Base-by-base conservation (phyloP, 1,140 invertebrate species). In the Ceratosolen fusciceps region DNA sequence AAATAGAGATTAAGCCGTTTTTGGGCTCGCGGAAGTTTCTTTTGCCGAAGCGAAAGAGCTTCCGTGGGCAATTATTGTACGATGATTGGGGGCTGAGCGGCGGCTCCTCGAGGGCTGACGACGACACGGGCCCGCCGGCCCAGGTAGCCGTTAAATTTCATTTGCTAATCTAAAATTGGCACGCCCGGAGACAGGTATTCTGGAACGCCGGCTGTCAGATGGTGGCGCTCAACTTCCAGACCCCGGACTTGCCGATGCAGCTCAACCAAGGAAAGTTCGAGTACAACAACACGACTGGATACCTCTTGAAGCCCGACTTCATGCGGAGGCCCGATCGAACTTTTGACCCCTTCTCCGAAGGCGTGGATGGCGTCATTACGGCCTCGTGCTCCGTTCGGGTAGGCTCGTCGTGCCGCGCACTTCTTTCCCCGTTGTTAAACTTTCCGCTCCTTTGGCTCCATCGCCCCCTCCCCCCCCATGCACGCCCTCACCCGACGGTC, bases 131-230 rank as follows among this genome's bases (percentile, higher is more conserved):
- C n/a, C n/a, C n/a, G n/a, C n/a, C n/a, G 29, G 58, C 29, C 58
- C 9, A 31, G 58, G 26, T 29, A 60, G 58, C 26, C 14, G 58
- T 24, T 4, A 31, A 31, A 34, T 60, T 5, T 12, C 24, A 31
- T 60, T 65, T 65, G 14, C 31, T 65, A 65, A 65, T 65, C 60
- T 31, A n/a, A n/a, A 65, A 62, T 19, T 14, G 14, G 29, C 31
- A 62, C 10, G 34, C 1, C 14, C 7, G 37, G 21, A 88, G 21
- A 88, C 89, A 93, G 95, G 83, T 96, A 92, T 90, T 90, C 84
- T 96, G 95, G 95, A 96, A 96, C 88, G 94, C 94, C 47, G 95
- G 95, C 29, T 95, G 94, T 85, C 95, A 96, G 86, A 95, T 96
- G 94, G 95, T 96, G 3, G 93, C 95, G 19, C 89, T 96, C 3